These are phyloP conservation scores for Mellivora capensis DNA, from an alignment of 2,113 vertebrate genomes.

Conservation along the genomic window DNA sequence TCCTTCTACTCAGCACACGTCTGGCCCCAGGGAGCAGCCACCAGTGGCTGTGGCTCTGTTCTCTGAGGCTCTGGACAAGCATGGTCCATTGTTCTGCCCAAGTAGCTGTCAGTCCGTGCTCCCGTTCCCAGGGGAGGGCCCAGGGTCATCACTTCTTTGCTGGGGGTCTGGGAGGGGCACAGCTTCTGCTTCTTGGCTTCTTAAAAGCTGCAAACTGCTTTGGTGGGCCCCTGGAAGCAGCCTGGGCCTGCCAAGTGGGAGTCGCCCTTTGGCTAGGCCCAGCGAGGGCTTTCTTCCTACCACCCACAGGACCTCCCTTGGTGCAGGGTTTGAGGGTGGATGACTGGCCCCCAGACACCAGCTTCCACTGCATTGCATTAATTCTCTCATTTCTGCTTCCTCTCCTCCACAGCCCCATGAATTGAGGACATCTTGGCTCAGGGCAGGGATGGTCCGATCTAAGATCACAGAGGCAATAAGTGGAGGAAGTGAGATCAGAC, in stretches of 20 bases:
- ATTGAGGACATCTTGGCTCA: not conserved
- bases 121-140: not conserved
- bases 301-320: not conserved
- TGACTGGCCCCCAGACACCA: not conserved
- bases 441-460: not conserved
- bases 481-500: not conserved
- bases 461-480: not conserved
- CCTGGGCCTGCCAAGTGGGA: accelerated
- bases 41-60: not conserved
- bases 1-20: not conserved
- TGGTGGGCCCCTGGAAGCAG: not conserved
- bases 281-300: accelerated
- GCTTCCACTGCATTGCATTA: not conserved
- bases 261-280: too few relatives aligned
- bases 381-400: not conserved
- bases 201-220: not conserved
- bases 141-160: not conserved
- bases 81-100: accelerated
- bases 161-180: not conserved
- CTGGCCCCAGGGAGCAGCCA: not conserved
- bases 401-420: not conserved
- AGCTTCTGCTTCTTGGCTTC: not conserved
- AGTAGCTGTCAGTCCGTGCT: not conserved
- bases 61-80: not conserved
- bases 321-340: not conserved